Base-by-base conservation (phyloP, 2,113 vertebrate genomes). In the Scatophagus argus region DNA sequence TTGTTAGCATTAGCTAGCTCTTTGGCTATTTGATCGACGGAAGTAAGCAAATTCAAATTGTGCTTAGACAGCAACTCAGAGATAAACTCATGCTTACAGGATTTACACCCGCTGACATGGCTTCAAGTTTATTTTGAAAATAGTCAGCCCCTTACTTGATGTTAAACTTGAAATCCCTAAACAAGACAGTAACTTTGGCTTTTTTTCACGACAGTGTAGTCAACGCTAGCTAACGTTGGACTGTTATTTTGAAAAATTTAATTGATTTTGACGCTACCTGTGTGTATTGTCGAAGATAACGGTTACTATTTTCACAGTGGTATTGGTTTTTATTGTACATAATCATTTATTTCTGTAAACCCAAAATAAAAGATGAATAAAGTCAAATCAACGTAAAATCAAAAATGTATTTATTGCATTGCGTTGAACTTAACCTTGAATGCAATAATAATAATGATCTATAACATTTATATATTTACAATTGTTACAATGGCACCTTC, bases 1-100 rank as follows among this genome's bases (percentile, higher is more conserved):
- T 19, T 64, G 0, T 69, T 84, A 91, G 87, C 86, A 60, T 71
- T 60, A 68, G 83, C 67, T 82, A 83, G 68, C 65, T 29, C 6
- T 13, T 10, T 23, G 9, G 52, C 60, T 67, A 56, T 10, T 43
- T 74, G 47, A 59, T 66, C 38, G 25, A 62, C 34, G 68, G 44
- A 61, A 9, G 19, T 64, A 44, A 56, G 32, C 32, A 19, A 4
- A 60, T 39, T 74, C 8, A 46, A 21, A 39, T 74, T 17, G 32
- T 74, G 60, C 73, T 47, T 29, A 67, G 32, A 25, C 68, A 64
- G 76, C 60, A 10, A 25, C 7, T 6, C 44, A 32, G 31, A 72
- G 58, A 74, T 86, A 63, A 81, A 63, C 36, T 27, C 8, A 19
- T 11, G 54, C 36, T 74, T 34, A 23, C 29, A 39, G 16, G n/a